Base-by-base conservation (phyloP, 2,888 invertebrate genomes). In the Oscheius sp. region DNA sequence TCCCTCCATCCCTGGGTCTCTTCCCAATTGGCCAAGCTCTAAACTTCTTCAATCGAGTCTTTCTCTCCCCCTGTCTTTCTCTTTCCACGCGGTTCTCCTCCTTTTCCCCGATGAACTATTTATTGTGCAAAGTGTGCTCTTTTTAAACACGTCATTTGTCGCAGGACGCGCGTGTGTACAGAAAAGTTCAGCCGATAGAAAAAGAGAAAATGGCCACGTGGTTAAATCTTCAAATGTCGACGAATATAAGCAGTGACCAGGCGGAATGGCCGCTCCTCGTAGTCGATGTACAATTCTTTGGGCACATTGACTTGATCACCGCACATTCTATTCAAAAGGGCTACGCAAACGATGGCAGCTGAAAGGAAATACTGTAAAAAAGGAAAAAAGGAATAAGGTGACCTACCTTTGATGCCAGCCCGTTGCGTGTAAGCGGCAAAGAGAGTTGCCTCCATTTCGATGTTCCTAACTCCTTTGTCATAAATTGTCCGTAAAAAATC, bases 371-470 rank as follows among this genome's bases (percentile, higher is more conserved):
- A 21, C 25, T 18, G 43, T 18, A 23, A 7, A 23, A 45, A n/a
- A 2, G 23, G 25, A 29, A 18, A 46, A 35, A 35, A 18, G n/a
- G 21, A 2, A 3, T 9, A 29, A 63, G 9, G 9, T 35, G 35
- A 35, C 3, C 35, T 9, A 80, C 80, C 83, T 25, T 77, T 75
- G 49, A 81, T 76, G 18, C 80, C 81, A 12, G 96, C 96, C 89
- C 95, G 94, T 89, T 95, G 93, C 27, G 95, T 96, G 69, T 96
- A 92, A 0, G 96, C 95, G 0, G 96, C 94, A 89, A 98, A 96
- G 13, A 94, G 93, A 9, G 95, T 92, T 46, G 94, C 93, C 90
- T 98, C 98, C 97, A 87, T 87, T 58, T 98, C 98, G 85, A 98
- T 96, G 90, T 98, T 98, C 27, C 93, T 92, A 16, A 98, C 94